These are phyloP conservation scores for Mamestra configurata DNA, from an alignment of 1,140 invertebrate species.

Conservation along the genomic window DNA sequence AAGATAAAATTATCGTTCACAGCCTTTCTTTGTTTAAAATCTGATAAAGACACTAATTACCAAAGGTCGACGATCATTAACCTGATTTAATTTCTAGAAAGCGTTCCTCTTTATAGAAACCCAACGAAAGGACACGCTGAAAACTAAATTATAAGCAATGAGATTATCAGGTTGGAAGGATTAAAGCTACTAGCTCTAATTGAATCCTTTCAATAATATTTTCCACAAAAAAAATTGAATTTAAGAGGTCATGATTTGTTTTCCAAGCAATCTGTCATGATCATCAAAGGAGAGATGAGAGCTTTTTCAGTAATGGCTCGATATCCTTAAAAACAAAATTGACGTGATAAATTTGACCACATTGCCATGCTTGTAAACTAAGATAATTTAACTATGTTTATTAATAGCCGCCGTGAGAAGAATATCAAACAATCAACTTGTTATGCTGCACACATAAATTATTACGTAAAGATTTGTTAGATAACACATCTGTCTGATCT, in stretches of 20 bases:
- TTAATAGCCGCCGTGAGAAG: neutral
- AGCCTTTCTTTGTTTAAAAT: constrained; percentile 11
- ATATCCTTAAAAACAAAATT: neutral
- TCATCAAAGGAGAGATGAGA: too few species aligned
- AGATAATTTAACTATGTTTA: neutral
- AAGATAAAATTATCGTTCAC: constrained; percentile 23
- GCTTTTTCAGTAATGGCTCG: too few species aligned
- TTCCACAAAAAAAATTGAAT: neutral
- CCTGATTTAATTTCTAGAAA: neutral
- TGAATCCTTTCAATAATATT: neutral
- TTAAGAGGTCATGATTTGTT: neutral
- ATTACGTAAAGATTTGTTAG: neutral
- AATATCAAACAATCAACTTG: constrained; percentile 30
- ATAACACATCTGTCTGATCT: constrained; percentile 1
- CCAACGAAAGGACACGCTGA: neutral
- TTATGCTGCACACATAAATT: neutral
- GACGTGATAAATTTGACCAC: neutral
- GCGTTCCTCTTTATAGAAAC: neutral
- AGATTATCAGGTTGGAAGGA: neutral
- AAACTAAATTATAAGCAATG: neutral
- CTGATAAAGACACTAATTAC: constrained; percentile 12
- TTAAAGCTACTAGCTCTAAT: neutral
- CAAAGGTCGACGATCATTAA: neutral
- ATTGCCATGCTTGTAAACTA: neutral
- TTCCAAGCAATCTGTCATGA: too few species aligned